Evolutionary conservation across 1,140 invertebrate genomes (phyloP).

Genomic region (Portunus trituberculatus): DNA sequence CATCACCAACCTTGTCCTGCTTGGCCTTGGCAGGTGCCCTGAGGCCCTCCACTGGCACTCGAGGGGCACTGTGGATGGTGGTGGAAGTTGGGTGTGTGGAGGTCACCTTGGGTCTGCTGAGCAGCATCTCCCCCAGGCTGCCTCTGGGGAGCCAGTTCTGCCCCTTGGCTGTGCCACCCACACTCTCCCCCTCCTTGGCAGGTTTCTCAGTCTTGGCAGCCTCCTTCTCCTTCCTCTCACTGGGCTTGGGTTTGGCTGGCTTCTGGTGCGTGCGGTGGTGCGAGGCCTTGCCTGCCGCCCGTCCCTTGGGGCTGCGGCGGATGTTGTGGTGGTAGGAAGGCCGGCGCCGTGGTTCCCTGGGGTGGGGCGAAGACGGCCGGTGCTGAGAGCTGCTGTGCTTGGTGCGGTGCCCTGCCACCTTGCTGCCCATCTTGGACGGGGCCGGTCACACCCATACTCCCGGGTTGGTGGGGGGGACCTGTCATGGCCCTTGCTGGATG

Average conservation of each 20-base stretch:
- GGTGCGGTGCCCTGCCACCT: not conserved
- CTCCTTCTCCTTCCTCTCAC: not conserved
- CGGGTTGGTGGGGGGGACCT: not conserved
- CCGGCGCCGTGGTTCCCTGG: not conserved
- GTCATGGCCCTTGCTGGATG: not conserved
- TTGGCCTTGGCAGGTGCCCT: not conserved
- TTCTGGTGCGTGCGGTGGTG: not conserved
- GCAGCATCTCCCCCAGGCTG: slow-evolving; percentile 52
- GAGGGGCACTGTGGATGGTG: not conserved
- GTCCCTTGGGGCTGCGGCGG: not conserved
- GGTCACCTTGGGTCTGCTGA: not conserved
- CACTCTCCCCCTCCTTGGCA: not conserved
- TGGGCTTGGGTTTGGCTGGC: not conserved
- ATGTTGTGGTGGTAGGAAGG: not conserved
- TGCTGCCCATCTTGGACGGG: not conserved
- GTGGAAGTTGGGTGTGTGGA: not conserved
- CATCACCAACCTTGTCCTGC: not conserved
- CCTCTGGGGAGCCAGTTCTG: slow-evolving; percentile 41
- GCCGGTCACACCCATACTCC: not conserved
- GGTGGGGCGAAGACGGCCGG: not conserved
- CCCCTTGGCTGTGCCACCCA: not conserved
- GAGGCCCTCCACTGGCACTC: not conserved
- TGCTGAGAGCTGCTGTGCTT: not conserved
- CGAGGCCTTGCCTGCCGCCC: not conserved
- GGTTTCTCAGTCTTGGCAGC: too few species aligned